These are phyloP conservation scores for Platygyra sinensis DNA, from an alignment of 64 coral and sea anemone species.

Conservation along the genomic window DNA sequence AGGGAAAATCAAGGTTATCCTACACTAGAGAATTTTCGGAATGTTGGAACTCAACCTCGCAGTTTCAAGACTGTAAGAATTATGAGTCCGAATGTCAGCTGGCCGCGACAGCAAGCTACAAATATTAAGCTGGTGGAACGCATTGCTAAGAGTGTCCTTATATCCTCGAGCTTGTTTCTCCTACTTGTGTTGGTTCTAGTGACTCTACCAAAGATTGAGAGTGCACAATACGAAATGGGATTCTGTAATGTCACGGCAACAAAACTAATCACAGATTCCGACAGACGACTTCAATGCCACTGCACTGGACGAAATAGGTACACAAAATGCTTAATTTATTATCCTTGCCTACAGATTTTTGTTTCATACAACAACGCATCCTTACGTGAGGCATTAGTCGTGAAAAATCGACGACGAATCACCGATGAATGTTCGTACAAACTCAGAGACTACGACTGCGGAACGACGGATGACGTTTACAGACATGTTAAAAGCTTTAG, in stretches of 20 bases:
- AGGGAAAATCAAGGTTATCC: too few relatives aligned
- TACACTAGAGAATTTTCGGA: too few relatives aligned
- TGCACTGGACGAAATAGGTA: background rate
- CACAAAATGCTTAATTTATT: slow-evolving; percentile 25
- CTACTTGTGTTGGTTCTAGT: slow-evolving; percentile 17
- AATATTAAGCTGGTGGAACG: background rate
- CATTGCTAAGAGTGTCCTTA: background rate
- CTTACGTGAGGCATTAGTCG: background rate
- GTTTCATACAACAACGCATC: slow-evolving; percentile 1
- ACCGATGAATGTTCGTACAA: slow-evolving; percentile 29
- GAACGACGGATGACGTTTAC: slow-evolving; percentile 21
- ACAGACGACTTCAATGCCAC: slow-evolving; percentile 1
- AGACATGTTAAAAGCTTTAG: slow-evolving; percentile 1
- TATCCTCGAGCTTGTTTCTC: background rate
- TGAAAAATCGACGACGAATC: slow-evolving; percentile 14
- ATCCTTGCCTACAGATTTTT: slow-evolving; percentile 29
- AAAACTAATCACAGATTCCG: background rate
- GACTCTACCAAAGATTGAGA: slow-evolving; percentile 38
- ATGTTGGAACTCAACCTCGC: background rate
- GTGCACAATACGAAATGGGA: background rate
- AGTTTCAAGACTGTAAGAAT: background rate
- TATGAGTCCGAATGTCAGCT: background rate
- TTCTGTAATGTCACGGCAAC: background rate
- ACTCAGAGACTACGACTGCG: slow-evolving; percentile 28
- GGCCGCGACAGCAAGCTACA: background rate